Conservation (phyloP, 1,140 invertebrate genomes). For the Periplaneta americana region DNA sequence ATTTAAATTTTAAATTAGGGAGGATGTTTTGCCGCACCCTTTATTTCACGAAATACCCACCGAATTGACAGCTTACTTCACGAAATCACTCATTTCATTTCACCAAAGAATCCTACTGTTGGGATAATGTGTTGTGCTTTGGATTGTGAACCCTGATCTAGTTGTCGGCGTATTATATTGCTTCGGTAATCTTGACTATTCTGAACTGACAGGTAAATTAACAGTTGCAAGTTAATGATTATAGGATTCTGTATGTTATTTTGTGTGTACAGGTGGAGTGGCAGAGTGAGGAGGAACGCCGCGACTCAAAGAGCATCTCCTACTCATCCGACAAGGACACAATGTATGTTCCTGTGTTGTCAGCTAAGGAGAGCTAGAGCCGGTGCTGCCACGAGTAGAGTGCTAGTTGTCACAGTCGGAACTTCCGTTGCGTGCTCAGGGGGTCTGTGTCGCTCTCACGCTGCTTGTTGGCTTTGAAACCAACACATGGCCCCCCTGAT, state of each 20-base stretch:
- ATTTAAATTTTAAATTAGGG: no score
- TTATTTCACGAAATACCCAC: no score
- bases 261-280: constrained; percentile 51
- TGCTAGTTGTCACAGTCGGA: not conserved
- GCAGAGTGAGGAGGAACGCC: constrained; percentile 62
- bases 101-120: no score
- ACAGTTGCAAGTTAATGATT: no score
- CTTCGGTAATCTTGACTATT: no score
- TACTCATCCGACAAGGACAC: constrained; percentile 14
- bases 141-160: no score
- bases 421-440: not conserved
- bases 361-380: not conserved
- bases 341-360: not conserved
- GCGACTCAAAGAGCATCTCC: constrained; percentile 40
- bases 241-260: constrained; percentile 10
- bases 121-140: no score
- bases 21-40: no score
- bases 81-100: no score
- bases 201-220: no score
- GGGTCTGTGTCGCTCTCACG: not conserved
- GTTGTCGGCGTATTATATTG: no score
- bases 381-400: not conserved
- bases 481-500: not conserved
- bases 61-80: no score
- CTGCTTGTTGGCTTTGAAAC: not conserved